These are phyloP conservation scores for Fregetta grallaria DNA, from an alignment of 2,113 vertebrate species.

Conservation along the genomic window DNA sequence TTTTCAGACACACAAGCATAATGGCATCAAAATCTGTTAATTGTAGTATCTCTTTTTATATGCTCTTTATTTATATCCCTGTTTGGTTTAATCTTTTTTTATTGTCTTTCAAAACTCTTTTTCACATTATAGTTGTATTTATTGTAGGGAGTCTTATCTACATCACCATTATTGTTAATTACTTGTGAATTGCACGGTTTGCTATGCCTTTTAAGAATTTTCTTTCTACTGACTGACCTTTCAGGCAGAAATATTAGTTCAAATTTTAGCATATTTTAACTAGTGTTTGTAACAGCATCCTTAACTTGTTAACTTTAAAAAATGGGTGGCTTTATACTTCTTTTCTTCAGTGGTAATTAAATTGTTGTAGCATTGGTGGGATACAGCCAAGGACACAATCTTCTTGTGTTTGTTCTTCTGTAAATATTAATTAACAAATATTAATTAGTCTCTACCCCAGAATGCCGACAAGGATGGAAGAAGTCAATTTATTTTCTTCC, in stretches of 20 bases:
- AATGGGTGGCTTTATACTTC: neutral
- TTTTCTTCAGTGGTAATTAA: neutral
- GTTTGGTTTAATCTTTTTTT: constrained; percentile 59
- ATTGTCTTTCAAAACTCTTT: constrained; percentile 49
- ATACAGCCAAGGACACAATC: neutral
- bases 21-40: constrained; percentile 71
- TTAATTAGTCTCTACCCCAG: neutral
- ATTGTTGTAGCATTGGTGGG: neutral
- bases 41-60: constrained; percentile 44
- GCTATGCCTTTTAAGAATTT: constrained; percentile 49
- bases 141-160: constrained; percentile 44
- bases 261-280: neutral
- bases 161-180: constrained; percentile 61
- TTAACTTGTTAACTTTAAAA: neutral
- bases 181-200: constrained; percentile 39
- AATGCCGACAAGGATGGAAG: neutral
- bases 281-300: neutral
- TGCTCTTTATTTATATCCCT: constrained; percentile 59
- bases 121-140: constrained; percentile 34
- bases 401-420: neutral
- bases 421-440: neutral
- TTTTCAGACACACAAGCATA: constrained; percentile 48
- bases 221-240: constrained; percentile 35
- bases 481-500: neutral
- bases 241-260: neutral